Evolutionary conservation across 2,797 vertebrate genomes (phyloP).

Genomic region (Mico argentatus): DNA sequence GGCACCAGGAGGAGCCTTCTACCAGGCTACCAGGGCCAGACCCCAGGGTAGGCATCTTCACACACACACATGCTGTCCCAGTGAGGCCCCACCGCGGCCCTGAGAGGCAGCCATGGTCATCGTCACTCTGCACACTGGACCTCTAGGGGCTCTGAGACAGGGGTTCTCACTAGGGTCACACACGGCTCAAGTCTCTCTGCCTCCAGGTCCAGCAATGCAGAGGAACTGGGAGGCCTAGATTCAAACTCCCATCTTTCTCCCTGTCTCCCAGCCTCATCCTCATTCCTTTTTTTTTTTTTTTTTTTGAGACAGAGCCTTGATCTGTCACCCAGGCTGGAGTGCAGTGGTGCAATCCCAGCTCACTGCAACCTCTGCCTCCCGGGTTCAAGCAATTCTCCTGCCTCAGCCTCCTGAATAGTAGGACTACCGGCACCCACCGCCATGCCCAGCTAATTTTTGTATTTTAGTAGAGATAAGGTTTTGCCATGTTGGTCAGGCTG

Average conservation of each 20-base stretch:
- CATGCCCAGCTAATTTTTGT: neutral
- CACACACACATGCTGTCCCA: accelerated
- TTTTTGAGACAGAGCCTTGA: neutral
- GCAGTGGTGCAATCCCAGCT: neutral
- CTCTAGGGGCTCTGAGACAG: neutral
- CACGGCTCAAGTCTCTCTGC: accelerated
- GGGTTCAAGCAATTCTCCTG: neutral
- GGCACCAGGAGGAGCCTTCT: neutral
- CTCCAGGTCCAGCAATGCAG: neutral
- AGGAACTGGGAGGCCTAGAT: neutral
- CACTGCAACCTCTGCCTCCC: neutral
- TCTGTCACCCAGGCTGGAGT: neutral
- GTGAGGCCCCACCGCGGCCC: neutral
- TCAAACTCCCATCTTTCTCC: neutral
- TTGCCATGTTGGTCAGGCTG: neutral
- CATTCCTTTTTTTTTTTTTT: neutral
- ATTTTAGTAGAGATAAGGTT: neutral
- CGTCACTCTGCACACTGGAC: neutral
- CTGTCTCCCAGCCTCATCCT: neutral
- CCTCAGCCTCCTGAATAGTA: neutral
- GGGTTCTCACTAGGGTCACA: too few relatives aligned
- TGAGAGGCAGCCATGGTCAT: accelerated
- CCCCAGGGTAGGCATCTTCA: too few relatives aligned
- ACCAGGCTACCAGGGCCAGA: neutral
- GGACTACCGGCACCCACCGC: neutral